Conservation (phyloP, 2,797 vertebrate species). For the Etheostoma perlongum region DNA sequence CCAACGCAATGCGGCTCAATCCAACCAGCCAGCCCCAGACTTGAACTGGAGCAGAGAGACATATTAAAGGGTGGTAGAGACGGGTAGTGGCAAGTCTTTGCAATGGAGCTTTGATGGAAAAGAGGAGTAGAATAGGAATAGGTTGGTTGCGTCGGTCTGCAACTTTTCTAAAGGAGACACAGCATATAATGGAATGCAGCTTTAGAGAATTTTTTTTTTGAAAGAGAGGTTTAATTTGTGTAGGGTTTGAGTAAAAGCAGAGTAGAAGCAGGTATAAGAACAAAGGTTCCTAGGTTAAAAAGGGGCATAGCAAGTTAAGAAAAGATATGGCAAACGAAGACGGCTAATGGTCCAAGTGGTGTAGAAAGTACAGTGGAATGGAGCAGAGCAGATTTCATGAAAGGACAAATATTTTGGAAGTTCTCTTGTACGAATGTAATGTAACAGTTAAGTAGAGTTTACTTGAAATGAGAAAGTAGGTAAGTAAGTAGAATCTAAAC, state of each 20-base stretch:
- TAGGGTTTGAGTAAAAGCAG: not conserved
- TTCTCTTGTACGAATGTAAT: not conserved
- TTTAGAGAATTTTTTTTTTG: not conserved
- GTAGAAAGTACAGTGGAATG: not conserved
- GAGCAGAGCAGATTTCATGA: not conserved
- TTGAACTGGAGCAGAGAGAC: slow-evolving; percentile 21
- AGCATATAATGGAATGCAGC: not conserved
- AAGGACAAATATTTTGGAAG: not conserved
- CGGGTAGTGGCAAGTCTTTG: not conserved
- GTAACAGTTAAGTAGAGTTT: not conserved
- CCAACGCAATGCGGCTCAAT: not conserved
- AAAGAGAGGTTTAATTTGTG: not conserved
- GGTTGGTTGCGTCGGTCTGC: not conserved
- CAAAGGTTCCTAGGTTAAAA: not conserved
- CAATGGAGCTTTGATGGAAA: not conserved
- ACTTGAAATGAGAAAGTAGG: not conserved
- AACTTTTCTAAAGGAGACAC: not conserved
- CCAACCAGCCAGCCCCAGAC: not conserved
- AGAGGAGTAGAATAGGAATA: not conserved
- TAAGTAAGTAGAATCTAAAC: not conserved
- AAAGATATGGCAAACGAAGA: not conserved
- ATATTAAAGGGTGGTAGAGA: slow-evolving; percentile 11
- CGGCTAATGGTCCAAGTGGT: not conserved
- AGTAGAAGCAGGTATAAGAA: not conserved
- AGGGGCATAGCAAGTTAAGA: not conserved